A percentile compares a stretch with the other conserved stretches of the same genome.
Evolutionary conservation across 92 coral and sea anemone genomes (phyloP).

Genomic region (Zoanthus sansibaricus): DNA sequence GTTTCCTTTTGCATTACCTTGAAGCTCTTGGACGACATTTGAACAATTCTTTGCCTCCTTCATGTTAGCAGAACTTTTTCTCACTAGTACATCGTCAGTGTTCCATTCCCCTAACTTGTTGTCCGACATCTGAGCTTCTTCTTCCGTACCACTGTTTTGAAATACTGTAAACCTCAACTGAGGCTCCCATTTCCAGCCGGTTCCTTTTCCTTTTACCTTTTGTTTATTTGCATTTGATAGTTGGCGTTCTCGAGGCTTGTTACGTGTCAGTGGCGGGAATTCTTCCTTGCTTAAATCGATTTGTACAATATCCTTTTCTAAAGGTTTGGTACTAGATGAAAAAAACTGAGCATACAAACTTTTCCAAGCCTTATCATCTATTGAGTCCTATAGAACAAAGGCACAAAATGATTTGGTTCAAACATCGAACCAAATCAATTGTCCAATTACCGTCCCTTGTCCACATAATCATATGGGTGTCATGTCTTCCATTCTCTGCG

Average conservation of each 20-base stretch:
- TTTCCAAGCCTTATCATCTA: slow-evolving; percentile 5
- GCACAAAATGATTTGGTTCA: slow-evolving; percentile 53
- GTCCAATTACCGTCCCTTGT: slow-evolving; percentile 37
- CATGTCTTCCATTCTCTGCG: background rate
- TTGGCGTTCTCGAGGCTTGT: background rate
- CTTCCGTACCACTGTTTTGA: background rate
- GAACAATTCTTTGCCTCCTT: slow-evolving; percentile 1
- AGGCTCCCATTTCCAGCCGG: background rate
- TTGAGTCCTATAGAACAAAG: slow-evolving; percentile 2
- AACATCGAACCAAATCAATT: slow-evolving; percentile 21
- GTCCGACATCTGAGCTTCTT: slow-evolving; percentile 14
- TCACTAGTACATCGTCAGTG: slow-evolving; percentile 9
- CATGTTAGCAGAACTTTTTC: background rate
- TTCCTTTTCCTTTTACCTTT: slow-evolving; percentile 2
- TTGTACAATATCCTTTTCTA: background rate
- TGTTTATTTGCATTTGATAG: background rate
- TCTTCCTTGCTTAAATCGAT: background rate
- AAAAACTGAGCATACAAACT: background rate
- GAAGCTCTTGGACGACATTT: slow-evolving; percentile 1
- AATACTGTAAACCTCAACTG: background rate
- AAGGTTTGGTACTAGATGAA: slow-evolving; percentile 5
- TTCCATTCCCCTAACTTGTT: background rate
- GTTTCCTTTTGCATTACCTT: slow-evolving; percentile 10
- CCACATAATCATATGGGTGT: slow-evolving; percentile 43
- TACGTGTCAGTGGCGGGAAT: slow-evolving; percentile 1